Evolutionary conservation across 2,797 vertebrate species (phyloP), one percentile per base, ranked within the genome.

Genomic region (Serranus cabrilla): DNA sequence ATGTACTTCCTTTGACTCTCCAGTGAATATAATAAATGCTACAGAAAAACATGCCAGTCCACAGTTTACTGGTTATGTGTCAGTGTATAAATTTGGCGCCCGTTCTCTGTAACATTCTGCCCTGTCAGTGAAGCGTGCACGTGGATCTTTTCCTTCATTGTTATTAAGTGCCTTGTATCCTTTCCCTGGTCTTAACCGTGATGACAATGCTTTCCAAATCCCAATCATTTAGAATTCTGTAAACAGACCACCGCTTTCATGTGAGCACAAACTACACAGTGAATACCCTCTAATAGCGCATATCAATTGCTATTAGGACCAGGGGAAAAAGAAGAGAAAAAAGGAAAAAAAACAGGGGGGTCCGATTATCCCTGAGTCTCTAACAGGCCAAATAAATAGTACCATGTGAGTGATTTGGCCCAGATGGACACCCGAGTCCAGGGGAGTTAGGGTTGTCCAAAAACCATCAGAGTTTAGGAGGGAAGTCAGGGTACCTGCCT

Each of bases 371-470:
- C 85, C 73, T 50, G 84, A 90, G 85, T 89, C 86, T 80, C 80
- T 87, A 92, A 92, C 89, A 89, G 87, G 87, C 85, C 89, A 93
- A 91, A 91, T 93, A 94, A 95, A 93, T 88, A 91, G 86, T 86
- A 92, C 88, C 90, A 92, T 93, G 89, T 92, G 91, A 91, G 83
- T 86, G 74, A 91, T 93, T 93, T 87, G 90, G 89, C 82, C 88
- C 92, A 92, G 86, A 91, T 92, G 91, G 91, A 90, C 77, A 86
- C 54, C 40, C 59, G 49, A 81, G 86, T 92, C 83, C 80, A 78
- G 67, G 64, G 74, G 86, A 92, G 79, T 86, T 84, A 88, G 81
- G 65, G 80, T 71, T 67, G 86, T 92, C 80, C 86, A 86, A 87
- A 91, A 92, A 87, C 83, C 72, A 87, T 88, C 80, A 83, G 76